These are phyloP conservation scores for Rhadinocentrus ornatus DNA, from an alignment of 2,797 vertebrate genomes.

Conservation along the genomic window DNA sequence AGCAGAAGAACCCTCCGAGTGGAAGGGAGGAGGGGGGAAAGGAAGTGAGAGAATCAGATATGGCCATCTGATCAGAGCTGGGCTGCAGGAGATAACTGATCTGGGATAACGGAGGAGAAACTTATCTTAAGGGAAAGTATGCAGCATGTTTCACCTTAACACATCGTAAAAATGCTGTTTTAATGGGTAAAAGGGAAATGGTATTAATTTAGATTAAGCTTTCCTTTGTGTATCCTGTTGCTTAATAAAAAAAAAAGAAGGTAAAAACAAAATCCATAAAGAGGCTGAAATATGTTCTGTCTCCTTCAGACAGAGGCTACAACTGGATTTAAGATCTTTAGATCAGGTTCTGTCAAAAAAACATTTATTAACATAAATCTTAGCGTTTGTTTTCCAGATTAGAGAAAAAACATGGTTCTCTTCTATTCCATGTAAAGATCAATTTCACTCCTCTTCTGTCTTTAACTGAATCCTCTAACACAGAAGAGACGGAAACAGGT, in stretches of 20 bases:
- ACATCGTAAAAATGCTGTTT: neutral
- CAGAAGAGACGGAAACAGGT: conserved; percentile 40
- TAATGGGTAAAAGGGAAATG: neutral
- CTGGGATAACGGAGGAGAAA: conserved; percentile 11
- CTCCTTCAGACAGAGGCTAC: neutral
- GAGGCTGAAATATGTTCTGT: neutral
- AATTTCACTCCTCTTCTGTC: neutral
- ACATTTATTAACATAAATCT: conserved; percentile 2
- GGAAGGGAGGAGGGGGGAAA: conserved; percentile 31
- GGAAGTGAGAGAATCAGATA: conserved; percentile 67
- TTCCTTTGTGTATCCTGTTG: too few relatives aligned
- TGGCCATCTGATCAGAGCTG: conserved; percentile 48
- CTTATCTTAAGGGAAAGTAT: neutral
- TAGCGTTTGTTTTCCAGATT: neutral
- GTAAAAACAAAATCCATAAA: neutral
- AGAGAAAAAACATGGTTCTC: too few relatives aligned
- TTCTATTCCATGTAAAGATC: too few relatives aligned
- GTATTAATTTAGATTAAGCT: neutral
- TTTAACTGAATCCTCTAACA: neutral
- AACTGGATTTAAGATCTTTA: conserved; percentile 1
- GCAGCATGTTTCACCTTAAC: neutral
- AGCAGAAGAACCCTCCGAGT: conserved; percentile 18
- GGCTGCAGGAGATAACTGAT: conserved; percentile 44
- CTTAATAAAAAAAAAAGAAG: neutral
- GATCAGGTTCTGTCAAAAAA: conserved; percentile 3